Percentiles rank a stretch among this genome's conserved stretches.
phyloP scores from a whole-genome alignment of 2,797 vertebrate genomes.

The Acrossocheilus wenchowensis region DNA sequence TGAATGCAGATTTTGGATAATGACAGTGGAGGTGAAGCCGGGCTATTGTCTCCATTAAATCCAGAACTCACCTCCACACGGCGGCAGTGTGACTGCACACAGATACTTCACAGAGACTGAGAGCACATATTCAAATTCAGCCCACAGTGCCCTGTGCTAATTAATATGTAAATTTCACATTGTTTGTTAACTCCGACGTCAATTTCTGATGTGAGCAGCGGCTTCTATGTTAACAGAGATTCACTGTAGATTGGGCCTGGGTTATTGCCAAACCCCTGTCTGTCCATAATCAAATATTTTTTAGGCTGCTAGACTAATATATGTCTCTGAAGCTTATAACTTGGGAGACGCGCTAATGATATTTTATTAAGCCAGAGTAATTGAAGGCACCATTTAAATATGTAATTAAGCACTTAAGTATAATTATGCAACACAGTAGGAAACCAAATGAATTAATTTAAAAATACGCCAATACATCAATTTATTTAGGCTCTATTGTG shows the following conservation, averaged over 20 bases:
- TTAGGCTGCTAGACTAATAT: slow-evolving; percentile 79
- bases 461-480: slow-evolving; percentile 88
- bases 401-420: slow-evolving; percentile 96
- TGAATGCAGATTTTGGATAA: slow-evolving; percentile 19
- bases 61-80: slow-evolving; percentile 67
- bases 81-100: slow-evolving; percentile 72
- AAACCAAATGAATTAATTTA: slow-evolving; percentile 91
- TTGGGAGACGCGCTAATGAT: slow-evolving; percentile 88
- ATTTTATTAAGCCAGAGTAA: slow-evolving; percentile 92
- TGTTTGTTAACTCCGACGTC: slow-evolving; percentile 82
- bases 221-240: slow-evolving; percentile 85
- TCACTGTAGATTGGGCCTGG: slow-evolving; percentile 77
- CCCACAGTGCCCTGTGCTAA: slow-evolving; percentile 75
- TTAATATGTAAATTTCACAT: slow-evolving; percentile 85
- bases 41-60: slow-evolving; percentile 57
- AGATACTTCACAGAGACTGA: slow-evolving; percentile 39
- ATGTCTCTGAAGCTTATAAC: slow-evolving; percentile 85
- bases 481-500: slow-evolving; percentile 89
- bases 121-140: slow-evolving; percentile 77
- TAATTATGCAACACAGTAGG: slow-evolving; percentile 91
- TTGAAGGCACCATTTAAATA: slow-evolving; percentile 96
- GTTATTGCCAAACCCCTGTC: slow-evolving; percentile 73
- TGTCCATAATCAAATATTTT: slow-evolving; percentile 80
- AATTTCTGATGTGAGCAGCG: slow-evolving; percentile 80
- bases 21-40: slow-evolving; percentile 28